A percentile compares a stretch with the other conserved stretches of the same genome.
These are phyloP conservation scores for Halictus rubicundus DNA, from an alignment of 1,140 invertebrate genomes.

Conservation along the genomic window DNA sequence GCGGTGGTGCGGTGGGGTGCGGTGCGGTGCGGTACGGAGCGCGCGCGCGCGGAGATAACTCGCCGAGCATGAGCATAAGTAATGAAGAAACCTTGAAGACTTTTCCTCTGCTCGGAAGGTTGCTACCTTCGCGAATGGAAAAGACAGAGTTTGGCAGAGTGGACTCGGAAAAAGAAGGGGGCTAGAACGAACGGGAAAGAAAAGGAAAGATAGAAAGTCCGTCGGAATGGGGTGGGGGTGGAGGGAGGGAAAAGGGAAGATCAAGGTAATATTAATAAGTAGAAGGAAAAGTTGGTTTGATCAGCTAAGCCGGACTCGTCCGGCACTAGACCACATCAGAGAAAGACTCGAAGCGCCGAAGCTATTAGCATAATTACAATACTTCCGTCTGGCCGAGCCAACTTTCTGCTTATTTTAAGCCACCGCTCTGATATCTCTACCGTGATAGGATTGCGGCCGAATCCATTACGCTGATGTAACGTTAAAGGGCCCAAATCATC, in stretches of 20 bases:
- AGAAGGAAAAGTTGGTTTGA: slow-evolving; percentile 73
- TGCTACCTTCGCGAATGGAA: slow-evolving; percentile 49
- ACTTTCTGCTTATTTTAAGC: slow-evolving; percentile 80
- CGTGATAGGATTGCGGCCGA: slow-evolving; percentile 76
- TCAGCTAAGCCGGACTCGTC: slow-evolving; percentile 74
- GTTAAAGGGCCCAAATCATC: slow-evolving; percentile 75
- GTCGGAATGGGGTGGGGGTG: neutral
- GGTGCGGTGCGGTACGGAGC: too few relatives aligned
- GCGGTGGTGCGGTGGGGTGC: too few relatives aligned
- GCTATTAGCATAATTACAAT: slow-evolving; percentile 82
- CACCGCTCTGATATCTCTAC: slow-evolving; percentile 68
- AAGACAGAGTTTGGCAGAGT: slow-evolving; percentile 53
- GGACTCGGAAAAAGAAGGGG: slow-evolving; percentile 54
- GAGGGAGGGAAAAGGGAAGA: slow-evolving; percentile 15
- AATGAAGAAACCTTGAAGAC: slow-evolving; percentile 61
- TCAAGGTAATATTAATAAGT: slow-evolving; percentile 75
- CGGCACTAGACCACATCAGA: slow-evolving; percentile 78
- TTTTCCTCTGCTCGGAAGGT: slow-evolving; percentile 49
- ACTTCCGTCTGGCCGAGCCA: slow-evolving; percentile 75
- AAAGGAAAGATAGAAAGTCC: too few relatives aligned
- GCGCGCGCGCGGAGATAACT: slow-evolving; percentile 11
- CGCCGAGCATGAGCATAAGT: slow-evolving; percentile 41
- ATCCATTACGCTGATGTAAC: slow-evolving; percentile 77
- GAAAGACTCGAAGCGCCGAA: slow-evolving; percentile 71
- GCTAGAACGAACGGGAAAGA: slow-evolving; percentile 6